Percentiles rank a stretch among this genome's conserved stretches.
phyloP scores from a whole-genome alignment of 2,113 vertebrate genomes.

The Gymnogyps californianus region DNA sequence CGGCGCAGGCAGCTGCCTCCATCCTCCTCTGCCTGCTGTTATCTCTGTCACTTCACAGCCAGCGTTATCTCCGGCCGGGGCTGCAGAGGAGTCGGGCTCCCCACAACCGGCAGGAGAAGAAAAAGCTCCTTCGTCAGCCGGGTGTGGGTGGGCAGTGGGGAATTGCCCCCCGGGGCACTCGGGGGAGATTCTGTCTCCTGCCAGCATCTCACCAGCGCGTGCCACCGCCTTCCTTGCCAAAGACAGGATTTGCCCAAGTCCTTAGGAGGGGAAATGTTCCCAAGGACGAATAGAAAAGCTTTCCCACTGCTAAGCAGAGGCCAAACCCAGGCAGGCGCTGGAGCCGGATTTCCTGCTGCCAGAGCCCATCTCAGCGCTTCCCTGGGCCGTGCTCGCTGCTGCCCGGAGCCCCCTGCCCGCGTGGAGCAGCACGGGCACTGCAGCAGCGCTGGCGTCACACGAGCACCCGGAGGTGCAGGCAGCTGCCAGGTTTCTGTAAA shows the following conservation, averaged over 20 bases:
- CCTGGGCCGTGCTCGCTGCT: background rate
- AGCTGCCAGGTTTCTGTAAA: background rate
- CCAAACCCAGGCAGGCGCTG: background rate
- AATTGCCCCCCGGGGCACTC: fast-evolving
- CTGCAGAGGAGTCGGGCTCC: background rate
- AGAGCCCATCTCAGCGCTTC: background rate
- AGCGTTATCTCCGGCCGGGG: background rate
- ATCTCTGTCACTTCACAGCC: background rate
- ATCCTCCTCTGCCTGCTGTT: background rate
- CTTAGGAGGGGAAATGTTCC: background rate
- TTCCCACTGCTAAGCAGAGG: background rate
- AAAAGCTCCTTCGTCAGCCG: background rate
- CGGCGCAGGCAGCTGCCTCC: background rate
- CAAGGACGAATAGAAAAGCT: background rate
- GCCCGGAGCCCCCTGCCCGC: background rate
- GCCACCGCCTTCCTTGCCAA: fast-evolving
- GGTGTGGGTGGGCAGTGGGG: background rate
- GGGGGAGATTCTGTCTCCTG: background rate
- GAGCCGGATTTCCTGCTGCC: background rate
- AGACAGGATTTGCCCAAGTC: background rate
- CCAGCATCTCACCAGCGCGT: background rate
- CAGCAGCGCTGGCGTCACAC: background rate
- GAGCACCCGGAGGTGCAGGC: background rate
- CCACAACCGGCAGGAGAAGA: background rate
- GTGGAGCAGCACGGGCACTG: background rate